Conservation (phyloP, 2,888 invertebrate genomes). For the Capitulum mitella region DNA sequence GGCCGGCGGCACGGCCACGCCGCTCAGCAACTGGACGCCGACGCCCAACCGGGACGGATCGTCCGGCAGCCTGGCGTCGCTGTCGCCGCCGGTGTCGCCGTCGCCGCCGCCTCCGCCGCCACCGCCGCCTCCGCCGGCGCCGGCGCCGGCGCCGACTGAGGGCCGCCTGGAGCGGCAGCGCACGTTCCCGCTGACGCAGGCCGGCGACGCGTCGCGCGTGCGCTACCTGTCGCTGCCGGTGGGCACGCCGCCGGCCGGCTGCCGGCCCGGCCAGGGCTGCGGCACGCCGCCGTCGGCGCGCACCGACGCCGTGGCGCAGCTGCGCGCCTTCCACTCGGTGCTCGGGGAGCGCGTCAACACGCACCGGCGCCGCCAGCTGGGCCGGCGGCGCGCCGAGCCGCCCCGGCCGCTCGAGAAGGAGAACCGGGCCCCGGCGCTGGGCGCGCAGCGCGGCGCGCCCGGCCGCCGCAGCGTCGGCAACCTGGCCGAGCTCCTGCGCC, state of each 20-base stretch:
- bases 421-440: not conserved
- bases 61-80: not conserved
- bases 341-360: not conserved
- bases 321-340: slow-evolving; percentile 12
- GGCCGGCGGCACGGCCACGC: slow-evolving; percentile 28
- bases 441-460: not conserved
- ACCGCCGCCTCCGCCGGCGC: slow-evolving; percentile 25
- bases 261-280: not conserved
- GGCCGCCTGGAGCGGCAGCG: slow-evolving; percentile 27
- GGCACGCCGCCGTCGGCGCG: not conserved
- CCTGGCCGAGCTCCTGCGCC: not conserved
- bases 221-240: slow-evolving; percentile 22
- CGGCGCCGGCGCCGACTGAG: slow-evolving; percentile 26
- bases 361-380: not conserved
- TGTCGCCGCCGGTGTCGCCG: not conserved
- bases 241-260: not conserved
- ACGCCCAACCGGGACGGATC: slow-evolving; percentile 1
- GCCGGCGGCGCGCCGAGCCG: not conserved
- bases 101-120: not conserved
- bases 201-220: slow-evolving; percentile 12
- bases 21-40: slow-evolving; percentile 24
- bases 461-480: not conserved
- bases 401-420: not conserved
- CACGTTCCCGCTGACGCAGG: slow-evolving; percentile 14
- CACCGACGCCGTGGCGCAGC: not conserved